phyloP scores from a whole-genome alignment of 2,888 invertebrate species.

The Eristalinus aeneus region DNA sequence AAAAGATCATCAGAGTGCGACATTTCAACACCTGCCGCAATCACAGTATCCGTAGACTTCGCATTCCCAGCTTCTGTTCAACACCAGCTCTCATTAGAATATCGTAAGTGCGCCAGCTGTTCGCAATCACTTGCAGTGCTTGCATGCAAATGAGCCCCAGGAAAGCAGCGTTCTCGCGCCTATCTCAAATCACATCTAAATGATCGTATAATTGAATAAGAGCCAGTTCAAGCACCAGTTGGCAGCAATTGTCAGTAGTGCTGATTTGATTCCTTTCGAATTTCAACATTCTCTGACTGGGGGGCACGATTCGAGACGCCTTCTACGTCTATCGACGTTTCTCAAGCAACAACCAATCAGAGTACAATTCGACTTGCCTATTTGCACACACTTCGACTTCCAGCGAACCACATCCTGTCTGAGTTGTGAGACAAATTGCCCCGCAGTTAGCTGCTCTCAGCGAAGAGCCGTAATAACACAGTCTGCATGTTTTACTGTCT shows the following conservation, averaged over 20 bases:
- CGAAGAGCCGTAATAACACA: constrained; percentile 52
- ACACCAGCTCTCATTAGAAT: background rate
- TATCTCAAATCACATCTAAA: background rate
- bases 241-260: background rate
- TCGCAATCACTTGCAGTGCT: background rate
- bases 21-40: background rate
- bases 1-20: background rate
- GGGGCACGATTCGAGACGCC: background rate
- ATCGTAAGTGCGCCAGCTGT: background rate
- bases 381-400: constrained; percentile 16
- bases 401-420: background rate
- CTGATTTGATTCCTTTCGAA: background rate
- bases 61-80: background rate
- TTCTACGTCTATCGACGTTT: too few relatives aligned
- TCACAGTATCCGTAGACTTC: background rate
- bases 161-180: too few relatives aligned
- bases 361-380: background rate
- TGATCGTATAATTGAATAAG: background rate
- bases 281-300: background rate
- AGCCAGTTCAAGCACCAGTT: background rate
- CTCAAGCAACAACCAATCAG: background rate
- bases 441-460: background rate
- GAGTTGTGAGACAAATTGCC: constrained; percentile 9
- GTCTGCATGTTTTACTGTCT: constrained; percentile 55
- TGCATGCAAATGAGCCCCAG: background rate